Evolutionary conservation across 2,797 vertebrate species (phyloP), one percentile per base, ranked within the genome.

Genomic region (Paedocypris micromegethes): DNA sequence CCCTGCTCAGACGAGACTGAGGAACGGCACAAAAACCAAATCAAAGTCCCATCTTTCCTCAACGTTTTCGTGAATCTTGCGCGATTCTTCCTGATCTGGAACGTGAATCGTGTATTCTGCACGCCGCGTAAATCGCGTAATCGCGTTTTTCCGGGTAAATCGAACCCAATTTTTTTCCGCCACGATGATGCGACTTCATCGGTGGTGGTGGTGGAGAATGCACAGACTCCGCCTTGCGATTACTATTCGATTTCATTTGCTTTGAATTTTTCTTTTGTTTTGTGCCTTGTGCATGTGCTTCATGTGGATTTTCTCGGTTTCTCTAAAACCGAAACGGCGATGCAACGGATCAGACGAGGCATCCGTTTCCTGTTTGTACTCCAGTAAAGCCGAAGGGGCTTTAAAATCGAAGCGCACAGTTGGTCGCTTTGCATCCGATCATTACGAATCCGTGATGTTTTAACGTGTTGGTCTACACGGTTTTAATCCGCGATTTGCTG

Each of bases 131-230:
- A 23, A 23, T 23, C 1, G 23, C 23, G 23, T 23, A 1, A 23
- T 23, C 23, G 23, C 23, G 23, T 23, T 23, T 23, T 23, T 23
- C 23, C 23, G 23, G 1, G 23, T 23, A 23, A 23, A 23, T 23
- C 23, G 23, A 23, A 23, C 23, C 23, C 23, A 23, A 23, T 23
- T 23, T 23, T 23, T 23, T 23, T 23, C 23, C 37, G 38, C 67
- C 6, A 55, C 9, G 50, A 64, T 38, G 45, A 70, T 44, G 71
- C 64, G 62, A 63, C 72, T 77, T 76, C 73, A 68, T 71, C 75
- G 65, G 70, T 77, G 75, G 23, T 77, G 75, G 23, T 23, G 23
- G 72, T 74, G 43, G 71, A 66, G 75, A 77, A 77, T 74, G 69
- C 75, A 65, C 72, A 65, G 42, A 57, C 43, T 58, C 64, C 51